Evolutionary conservation across 2,797 vertebrate species (phyloP).

Genomic region (Malacoctenus gilli): DNA sequence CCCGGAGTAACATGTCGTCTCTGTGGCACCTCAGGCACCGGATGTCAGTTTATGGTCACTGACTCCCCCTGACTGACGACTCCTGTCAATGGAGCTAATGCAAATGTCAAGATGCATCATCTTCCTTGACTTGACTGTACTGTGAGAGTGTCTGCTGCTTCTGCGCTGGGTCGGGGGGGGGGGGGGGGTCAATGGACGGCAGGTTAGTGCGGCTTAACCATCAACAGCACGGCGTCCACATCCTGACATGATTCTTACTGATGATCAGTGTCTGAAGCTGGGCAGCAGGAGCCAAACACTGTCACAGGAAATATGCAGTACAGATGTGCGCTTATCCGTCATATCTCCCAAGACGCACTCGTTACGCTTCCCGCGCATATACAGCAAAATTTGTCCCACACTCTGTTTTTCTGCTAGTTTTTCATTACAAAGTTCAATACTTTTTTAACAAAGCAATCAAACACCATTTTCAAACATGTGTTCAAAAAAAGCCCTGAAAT

Average conservation of each 20-base stretch:
- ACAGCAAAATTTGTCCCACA: no score
- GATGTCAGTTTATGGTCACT: slow-evolving; percentile 63
- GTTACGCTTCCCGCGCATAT: no score
- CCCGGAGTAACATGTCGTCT: slow-evolving; percentile 38
- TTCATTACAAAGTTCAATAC: no score
- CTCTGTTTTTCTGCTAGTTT: no score
- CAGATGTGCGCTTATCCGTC: background rate
- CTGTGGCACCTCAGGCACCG: slow-evolving; percentile 42
- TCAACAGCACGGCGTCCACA: slow-evolving; percentile 6
- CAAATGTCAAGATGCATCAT: slow-evolving; percentile 76
- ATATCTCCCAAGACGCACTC: no score
- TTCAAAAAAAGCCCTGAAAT: no score
- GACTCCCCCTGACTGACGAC: slow-evolving; percentile 54
- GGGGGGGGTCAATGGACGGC: slow-evolving; percentile 50
- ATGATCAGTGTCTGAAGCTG: slow-evolving; percentile 6
- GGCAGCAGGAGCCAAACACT: background rate
- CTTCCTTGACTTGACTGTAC: slow-evolving; percentile 55
- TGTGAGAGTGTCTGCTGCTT: slow-evolving; percentile 26
- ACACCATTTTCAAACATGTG: no score
- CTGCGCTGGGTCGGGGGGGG: slow-evolving; percentile 31
- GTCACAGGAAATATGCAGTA: background rate
- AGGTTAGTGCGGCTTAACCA: slow-evolving; percentile 51
- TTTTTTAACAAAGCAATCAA: no score
- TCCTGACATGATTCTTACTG: slow-evolving; percentile 45
- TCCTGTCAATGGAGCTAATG: slow-evolving; percentile 66